phyloP scores from a whole-genome alignment of 1,140 invertebrate species.

The Heliconius himera region DNA sequence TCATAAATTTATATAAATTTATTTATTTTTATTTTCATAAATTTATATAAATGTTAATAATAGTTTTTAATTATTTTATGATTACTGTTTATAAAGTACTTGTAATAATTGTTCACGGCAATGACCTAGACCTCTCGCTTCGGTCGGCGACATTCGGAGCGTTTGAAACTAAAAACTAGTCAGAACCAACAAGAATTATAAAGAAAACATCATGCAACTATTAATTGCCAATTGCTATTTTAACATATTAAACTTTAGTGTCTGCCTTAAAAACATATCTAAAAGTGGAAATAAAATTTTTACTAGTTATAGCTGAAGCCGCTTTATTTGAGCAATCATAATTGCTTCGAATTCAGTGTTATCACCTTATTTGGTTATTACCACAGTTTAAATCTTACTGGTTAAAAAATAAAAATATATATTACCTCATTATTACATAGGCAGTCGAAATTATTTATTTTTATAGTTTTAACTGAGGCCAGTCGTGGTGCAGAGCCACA shows the following conservation, averaged over 20 bases:
- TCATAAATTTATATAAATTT: too few species aligned
- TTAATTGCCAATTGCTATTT: neutral
- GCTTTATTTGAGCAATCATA: too few species aligned
- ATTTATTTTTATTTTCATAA: too few species aligned
- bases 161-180: neutral
- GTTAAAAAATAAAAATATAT: neutral
- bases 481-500: too few species aligned
- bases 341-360: neutral
- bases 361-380: neutral
- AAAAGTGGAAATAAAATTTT: too few species aligned
- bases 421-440: neutral
- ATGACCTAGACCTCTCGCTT: constrained; percentile 29
- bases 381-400: neutral
- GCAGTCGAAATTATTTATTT: too few species aligned
- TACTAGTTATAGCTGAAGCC: neutral
- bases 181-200: neutral
- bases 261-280: neutral
- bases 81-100: constrained; percentile 7
- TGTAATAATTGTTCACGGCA: constrained; percentile 19
- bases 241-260: neutral
- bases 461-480: neutral
- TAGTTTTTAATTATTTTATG: neutral
- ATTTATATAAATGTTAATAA: neutral
- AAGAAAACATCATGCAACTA: neutral
- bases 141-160: constrained; percentile 22